Evolutionary conservation across 2,797 vertebrate species (phyloP).

Genomic region (Phrynocephalus vlangalii): DNA sequence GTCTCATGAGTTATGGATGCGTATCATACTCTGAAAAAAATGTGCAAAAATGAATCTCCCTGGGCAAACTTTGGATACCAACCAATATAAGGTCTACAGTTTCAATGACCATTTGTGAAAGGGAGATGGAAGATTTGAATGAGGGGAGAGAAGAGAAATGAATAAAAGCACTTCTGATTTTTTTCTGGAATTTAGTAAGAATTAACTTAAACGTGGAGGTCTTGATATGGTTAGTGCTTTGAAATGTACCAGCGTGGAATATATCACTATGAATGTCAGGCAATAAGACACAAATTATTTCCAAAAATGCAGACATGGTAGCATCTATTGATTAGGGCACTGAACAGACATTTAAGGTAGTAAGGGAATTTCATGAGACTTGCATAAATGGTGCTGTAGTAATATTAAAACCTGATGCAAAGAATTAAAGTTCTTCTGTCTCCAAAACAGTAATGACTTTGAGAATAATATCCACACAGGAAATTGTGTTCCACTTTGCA

Average conservation of each 20-base stretch:
- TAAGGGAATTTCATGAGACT: constrained; percentile 49
- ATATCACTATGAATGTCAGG: constrained; percentile 45
- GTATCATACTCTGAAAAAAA: background rate
- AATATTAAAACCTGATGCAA: constrained; percentile 70
- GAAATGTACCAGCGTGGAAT: constrained; percentile 33
- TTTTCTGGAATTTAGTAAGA: constrained; percentile 32
- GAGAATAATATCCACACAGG: constrained; percentile 54
- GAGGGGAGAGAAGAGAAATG: background rate
- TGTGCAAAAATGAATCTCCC: background rate
- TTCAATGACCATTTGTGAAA: background rate
- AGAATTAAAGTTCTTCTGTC: constrained; percentile 60
- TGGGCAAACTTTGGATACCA: background rate
- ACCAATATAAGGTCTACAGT: constrained; percentile 35
- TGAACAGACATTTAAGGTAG: constrained; percentile 49
- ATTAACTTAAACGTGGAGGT: constrained; percentile 1
- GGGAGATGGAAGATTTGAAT: background rate
- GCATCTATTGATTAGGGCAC: constrained; percentile 46
- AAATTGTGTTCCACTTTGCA: constrained; percentile 48
- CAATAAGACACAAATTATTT: constrained; percentile 46
- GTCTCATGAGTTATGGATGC: background rate
- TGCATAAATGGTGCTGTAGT: constrained; percentile 64
- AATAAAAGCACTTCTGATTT: constrained; percentile 30
- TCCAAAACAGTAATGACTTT: constrained; percentile 55
- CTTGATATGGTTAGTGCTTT: constrained; percentile 58
- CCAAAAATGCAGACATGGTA: constrained; percentile 43